Evolutionary conservation across 2,888 invertebrate genomes (phyloP).

Genomic region (Tiliacea aurago): DNA sequence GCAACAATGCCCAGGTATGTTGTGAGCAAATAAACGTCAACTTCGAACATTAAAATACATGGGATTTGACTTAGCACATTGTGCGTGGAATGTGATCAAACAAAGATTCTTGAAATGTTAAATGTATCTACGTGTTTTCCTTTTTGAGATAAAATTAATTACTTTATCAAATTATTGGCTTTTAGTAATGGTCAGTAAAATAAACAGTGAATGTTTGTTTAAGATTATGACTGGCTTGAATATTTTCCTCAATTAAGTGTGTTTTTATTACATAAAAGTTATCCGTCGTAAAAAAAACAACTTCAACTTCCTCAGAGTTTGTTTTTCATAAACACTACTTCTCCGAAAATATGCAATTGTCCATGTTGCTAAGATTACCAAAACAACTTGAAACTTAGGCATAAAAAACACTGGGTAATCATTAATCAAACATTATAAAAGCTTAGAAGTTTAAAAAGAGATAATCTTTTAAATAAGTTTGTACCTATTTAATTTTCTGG

Average conservation of each 20-base stretch:
- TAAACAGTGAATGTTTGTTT: slow-evolving; percentile 46
- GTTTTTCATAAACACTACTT: slow-evolving; percentile 27
- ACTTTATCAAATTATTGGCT: slow-evolving; percentile 30
- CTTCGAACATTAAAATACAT: slow-evolving; percentile 71
- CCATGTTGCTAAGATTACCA: slow-evolving; percentile 6
- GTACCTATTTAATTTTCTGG: not conserved
- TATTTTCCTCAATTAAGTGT: slow-evolving; percentile 54
- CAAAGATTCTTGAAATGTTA: slow-evolving; percentile 62
- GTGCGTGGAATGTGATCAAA: slow-evolving; percentile 65
- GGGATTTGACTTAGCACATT: slow-evolving; percentile 76
- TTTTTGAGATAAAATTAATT: slow-evolving; percentile 59
- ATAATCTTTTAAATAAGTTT: not conserved
- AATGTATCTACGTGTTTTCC: slow-evolving; percentile 39
- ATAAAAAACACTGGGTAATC: slow-evolving; percentile 7
- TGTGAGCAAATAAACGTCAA: slow-evolving; percentile 76
- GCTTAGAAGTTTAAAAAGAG: not conserved
- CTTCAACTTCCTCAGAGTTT: slow-evolving; percentile 31
- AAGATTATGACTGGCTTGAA: slow-evolving; percentile 30
- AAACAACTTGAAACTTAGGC: slow-evolving; percentile 32
- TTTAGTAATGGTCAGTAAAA: slow-evolving; percentile 11
- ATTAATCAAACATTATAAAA: slow-evolving; percentile 17
- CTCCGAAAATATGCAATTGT: slow-evolving; percentile 28
- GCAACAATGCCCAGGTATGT: slow-evolving; percentile 81
- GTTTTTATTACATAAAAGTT: slow-evolving; percentile 42
- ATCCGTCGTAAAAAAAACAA: slow-evolving; percentile 43